phyloP scores from a whole-genome alignment of 2,888 invertebrate species.

The Drosophila rellima region DNA sequence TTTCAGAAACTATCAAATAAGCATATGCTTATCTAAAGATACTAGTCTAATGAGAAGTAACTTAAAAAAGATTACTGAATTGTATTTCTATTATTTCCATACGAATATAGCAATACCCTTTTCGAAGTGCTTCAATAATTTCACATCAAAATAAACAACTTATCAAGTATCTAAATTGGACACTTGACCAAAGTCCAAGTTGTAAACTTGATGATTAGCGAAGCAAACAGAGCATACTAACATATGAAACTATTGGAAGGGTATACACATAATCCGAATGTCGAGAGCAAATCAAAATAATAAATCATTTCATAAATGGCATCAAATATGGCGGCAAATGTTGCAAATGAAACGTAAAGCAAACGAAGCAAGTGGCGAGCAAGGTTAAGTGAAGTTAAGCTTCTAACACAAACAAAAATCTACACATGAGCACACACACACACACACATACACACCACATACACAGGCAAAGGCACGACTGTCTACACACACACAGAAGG shows the following conservation, averaged over 20 bases:
- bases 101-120: not conserved
- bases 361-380: constrained; percentile 71
- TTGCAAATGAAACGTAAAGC: constrained; percentile 80
- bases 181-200: not conserved
- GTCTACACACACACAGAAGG: constrained; percentile 43
- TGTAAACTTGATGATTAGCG: not conserved
- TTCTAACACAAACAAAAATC: constrained; percentile 55
- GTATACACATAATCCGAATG: constrained; percentile 60
- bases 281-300: constrained; percentile 80
- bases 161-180: not conserved
- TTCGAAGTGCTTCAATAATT: not conserved
- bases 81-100: too few species aligned
- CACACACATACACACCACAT: constrained; percentile 22
- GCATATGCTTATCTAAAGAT: not conserved
- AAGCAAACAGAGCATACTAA: not conserved
- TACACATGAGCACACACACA: constrained; percentile 18
- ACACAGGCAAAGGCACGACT: constrained; percentile 12
- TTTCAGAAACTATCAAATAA: not conserved
- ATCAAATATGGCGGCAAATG: constrained; percentile 83
- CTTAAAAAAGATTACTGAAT: not conserved
- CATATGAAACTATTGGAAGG: constrained; percentile 18
- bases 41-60: not conserved
- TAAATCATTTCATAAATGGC: constrained; percentile 80
- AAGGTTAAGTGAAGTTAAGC: constrained; percentile 80
- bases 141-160: not conserved